Percentiles rank a stretch among this genome's conserved stretches.
phyloP scores from a whole-genome alignment of 2,888 invertebrate species.

The Siphlonurus alternatus region DNA sequence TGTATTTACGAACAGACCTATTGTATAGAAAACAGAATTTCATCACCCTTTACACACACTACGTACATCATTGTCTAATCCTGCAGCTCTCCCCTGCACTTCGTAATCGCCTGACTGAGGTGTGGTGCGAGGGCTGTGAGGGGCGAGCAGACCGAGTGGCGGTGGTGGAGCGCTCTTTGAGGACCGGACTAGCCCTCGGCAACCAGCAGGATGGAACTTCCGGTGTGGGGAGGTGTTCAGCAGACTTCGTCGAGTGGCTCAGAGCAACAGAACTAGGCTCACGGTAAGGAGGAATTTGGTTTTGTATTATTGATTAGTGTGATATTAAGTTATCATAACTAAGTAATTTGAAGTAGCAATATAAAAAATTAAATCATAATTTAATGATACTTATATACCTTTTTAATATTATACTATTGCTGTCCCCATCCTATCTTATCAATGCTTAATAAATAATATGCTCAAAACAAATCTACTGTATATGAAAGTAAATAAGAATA shows the following conservation, averaged over 20 bases:
- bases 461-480: too few species aligned
- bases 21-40: too few species aligned
- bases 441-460: too few species aligned
- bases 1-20: too few species aligned
- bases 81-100: conserved; percentile 76
- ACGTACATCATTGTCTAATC: background rate
- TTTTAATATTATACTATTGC: too few species aligned
- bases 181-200: conserved; percentile 33
- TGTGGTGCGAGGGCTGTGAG: conserved; percentile 82
- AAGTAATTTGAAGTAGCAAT: background rate
- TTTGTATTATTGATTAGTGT: background rate
- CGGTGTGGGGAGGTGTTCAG: conserved; percentile 49
- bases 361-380: too few species aligned
- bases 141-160: conserved; percentile 53
- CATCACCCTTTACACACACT: too few species aligned
- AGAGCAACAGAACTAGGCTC: conserved; percentile 49
- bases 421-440: too few species aligned
- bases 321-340: background rate
- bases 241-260: conserved; percentile 69
- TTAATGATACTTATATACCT: too few species aligned
- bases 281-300: conserved; percentile 24
- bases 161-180: conserved; percentile 68
- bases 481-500: too few species aligned
- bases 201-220: conserved; percentile 35
- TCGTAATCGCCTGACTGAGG: conserved; percentile 94